Percentiles rank a stretch among this genome's conserved stretches.
phyloP scores from a whole-genome alignment of 2,113 vertebrate species.

The Hyperopisus bebe region DNA sequence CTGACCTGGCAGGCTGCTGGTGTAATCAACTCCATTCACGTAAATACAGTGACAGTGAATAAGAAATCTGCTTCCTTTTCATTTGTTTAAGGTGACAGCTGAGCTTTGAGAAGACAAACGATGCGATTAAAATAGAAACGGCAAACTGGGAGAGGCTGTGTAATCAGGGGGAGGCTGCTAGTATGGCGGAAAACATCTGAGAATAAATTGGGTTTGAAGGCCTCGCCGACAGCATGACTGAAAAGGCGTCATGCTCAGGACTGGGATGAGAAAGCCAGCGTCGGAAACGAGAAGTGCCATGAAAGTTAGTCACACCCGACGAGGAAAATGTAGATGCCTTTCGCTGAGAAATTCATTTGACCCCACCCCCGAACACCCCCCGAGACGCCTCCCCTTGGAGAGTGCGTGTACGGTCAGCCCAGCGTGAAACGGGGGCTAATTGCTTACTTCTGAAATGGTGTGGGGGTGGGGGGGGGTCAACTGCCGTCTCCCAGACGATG shows the following conservation, averaged over 20 bases:
- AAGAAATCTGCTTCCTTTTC: constrained; percentile 4
- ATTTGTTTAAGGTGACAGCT: constrained; percentile 5
- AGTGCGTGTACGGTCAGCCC: constrained; percentile 24
- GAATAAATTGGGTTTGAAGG: constrained; percentile 19
- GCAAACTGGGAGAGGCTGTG: constrained; percentile 7
- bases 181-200: background rate
- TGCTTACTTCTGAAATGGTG: constrained; percentile 27
- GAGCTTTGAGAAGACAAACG: constrained; percentile 22
- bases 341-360: background rate
- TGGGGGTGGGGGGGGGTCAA: constrained; percentile 31
- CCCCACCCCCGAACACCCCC: background rate
- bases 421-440: constrained; percentile 44
- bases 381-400: constrained; percentile 9
- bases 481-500: constrained; percentile 36
- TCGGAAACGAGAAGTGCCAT: background rate
- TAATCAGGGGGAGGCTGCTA: constrained; percentile 11
- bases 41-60: background rate
- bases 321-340: background rate
- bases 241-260: background rate
- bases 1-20: background rate
- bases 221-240: constrained; percentile 22
- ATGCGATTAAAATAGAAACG: constrained; percentile 28
- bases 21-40: background rate
- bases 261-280: background rate
- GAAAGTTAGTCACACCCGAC: background rate